Base-by-base conservation (phyloP, 2,888 invertebrate species). In the Cistogaster globosa region DNA sequence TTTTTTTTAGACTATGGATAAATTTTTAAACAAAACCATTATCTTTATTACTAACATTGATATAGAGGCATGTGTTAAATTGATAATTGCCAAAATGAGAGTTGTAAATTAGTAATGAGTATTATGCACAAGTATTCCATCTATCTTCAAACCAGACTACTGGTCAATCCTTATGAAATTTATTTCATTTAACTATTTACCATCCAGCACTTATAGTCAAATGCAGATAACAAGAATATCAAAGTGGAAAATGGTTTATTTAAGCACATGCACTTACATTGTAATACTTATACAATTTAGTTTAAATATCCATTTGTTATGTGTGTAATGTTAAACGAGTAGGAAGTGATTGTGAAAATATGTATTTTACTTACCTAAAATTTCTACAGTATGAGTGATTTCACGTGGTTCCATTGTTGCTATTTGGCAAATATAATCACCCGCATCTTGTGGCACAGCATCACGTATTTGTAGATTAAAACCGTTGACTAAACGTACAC, bases 401-500 rank as follows among this genome's bases (percentile, higher is more conserved):
- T 95, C 95, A 86, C 94, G 93, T 42, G 95, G 95, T 87, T 94
- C 94, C 88, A 95, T 93, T 51, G 94, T 95, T 86, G 94, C 95
- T 88, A 95, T 94, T 92, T 95, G 95, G 91, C 95, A 95, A 83
- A 95, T 94, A 90, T 95, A 95, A 92, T 95, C 95, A 32, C 95
- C 95, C 48, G 94, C 95, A 92, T 95, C 95, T 90, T 94, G 94
- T 60, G 95, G 94, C 87, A 94, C 94, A 42, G 94, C 94, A 88
- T 95, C 94, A 87, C 94, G 93, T 89, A 95, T 95, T 92, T 95
- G 94, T 88, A 95, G 91, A 90, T 94, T 94, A 92, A 94, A 95
- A 60, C 95, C 94, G 89, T 94, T 94, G 86, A 94, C 94, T 87
- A 95, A 92, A 87, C 94, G 93, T 85, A 95, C 93, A 86, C 95